Percentiles rank a stretch among this genome's conserved stretches.
Evolutionary conservation across 2,888 invertebrate genomes (phyloP).

Genomic region (Luperina testacea): DNA sequence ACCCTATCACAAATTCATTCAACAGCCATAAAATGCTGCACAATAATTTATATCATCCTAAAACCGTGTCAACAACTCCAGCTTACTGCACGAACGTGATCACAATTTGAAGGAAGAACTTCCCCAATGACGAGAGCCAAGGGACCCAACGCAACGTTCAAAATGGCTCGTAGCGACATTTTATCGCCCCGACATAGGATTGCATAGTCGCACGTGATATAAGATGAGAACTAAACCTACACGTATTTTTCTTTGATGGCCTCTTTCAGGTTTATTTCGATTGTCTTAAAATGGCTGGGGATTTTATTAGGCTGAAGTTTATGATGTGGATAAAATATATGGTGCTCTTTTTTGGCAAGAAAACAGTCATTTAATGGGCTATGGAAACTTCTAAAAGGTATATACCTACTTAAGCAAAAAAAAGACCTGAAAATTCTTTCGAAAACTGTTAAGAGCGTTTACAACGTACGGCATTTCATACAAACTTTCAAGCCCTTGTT

Average conservation of each 20-base stretch:
- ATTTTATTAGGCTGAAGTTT: constrained; percentile 36
- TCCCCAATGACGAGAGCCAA: constrained; percentile 43
- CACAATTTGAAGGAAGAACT: constrained; percentile 50
- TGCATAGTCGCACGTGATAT: constrained; percentile 41
- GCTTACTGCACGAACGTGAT: constrained; percentile 56
- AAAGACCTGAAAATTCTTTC: not conserved
- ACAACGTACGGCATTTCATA: too few species aligned
- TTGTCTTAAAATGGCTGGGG: constrained; percentile 37
- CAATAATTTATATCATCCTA: constrained; percentile 40
- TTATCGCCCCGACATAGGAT: constrained; percentile 48
- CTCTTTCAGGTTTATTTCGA: constrained; percentile 47
- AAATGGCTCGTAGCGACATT: constrained; percentile 42
- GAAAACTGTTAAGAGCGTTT: not conserved
- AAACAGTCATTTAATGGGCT: not conserved
- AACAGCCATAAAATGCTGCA: constrained; percentile 43
- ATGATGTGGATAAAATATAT: constrained; percentile 13
- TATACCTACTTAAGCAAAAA: not conserved
- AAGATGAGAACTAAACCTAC: constrained; percentile 18
- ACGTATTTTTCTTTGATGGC: constrained; percentile 49
- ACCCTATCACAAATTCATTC: constrained; percentile 36
- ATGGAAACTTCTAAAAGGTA: not conserved
- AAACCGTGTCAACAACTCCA: constrained; percentile 54
- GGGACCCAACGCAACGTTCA: constrained; percentile 44
- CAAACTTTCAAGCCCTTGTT: too few species aligned
- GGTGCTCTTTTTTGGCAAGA: not conserved